A percentile compares a stretch with the other conserved stretches of the same genome.
Conservation (phyloP, 2,888 invertebrate species). For the Drosophila meridionalis region DNA sequence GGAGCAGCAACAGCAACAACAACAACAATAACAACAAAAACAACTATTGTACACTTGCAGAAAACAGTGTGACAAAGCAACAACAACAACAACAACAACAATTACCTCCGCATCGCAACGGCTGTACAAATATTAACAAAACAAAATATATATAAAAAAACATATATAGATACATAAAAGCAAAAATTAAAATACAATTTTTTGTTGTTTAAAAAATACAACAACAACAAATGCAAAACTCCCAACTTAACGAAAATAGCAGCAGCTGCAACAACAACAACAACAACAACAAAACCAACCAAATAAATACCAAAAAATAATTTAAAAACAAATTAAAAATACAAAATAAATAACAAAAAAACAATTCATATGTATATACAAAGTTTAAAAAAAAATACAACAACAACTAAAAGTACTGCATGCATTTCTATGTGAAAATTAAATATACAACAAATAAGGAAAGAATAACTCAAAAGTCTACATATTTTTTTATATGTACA, state of each 20-base stretch:
- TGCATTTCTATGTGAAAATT: slow-evolving; percentile 33
- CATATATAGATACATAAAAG: slow-evolving; percentile 19
- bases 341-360: neutral
- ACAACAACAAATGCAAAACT: slow-evolving; percentile 37
- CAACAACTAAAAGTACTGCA: slow-evolving; percentile 19
- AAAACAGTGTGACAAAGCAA: slow-evolving; percentile 39
- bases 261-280: slow-evolving; percentile 53
- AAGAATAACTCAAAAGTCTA: slow-evolving; percentile 17
- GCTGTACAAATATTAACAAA: slow-evolving; percentile 73
- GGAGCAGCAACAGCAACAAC: slow-evolving; percentile 16
- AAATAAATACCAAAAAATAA: slow-evolving; percentile 54
- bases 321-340: slow-evolving; percentile 14
- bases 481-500: slow-evolving; percentile 27
- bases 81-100: slow-evolving; percentile 49
- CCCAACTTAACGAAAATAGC: slow-evolving; percentile 39
- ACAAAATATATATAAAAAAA: slow-evolving; percentile 20
- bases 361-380: neutral
- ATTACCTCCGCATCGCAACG: slow-evolving; percentile 63
- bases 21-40: slow-evolving; percentile 26
- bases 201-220: slow-evolving; percentile 9
- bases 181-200: neutral
- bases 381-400: neutral
- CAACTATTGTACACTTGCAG: slow-evolving; percentile 16
- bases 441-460: slow-evolving; percentile 4
- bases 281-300: slow-evolving; percentile 36